phyloP scores from a whole-genome alignment of 64 coral and sea anemone species.

The Orbicella faveolata region DNA sequence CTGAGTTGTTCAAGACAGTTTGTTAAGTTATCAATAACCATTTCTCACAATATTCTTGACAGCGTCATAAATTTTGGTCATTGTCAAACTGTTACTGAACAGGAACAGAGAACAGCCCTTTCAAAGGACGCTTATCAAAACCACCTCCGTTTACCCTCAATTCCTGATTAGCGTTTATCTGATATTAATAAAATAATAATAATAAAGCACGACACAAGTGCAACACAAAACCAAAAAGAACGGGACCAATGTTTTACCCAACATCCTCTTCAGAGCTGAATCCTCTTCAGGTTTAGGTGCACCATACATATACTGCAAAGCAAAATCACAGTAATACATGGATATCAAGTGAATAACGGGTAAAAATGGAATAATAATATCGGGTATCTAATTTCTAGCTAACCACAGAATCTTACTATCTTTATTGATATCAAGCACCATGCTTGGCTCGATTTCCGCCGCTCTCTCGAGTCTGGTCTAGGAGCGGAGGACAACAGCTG shows the following conservation, averaged over 20 bases:
- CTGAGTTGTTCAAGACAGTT: too few relatives aligned
- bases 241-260: not conserved
- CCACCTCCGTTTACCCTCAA: too few relatives aligned
- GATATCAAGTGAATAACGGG: not conserved
- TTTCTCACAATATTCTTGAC: not conserved
- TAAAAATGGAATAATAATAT: not conserved
- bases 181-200: too few relatives aligned
- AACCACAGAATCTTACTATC: not conserved
- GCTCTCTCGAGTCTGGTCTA: not conserved
- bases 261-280: conserved; percentile 28
- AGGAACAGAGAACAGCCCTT: too few relatives aligned
- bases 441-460: not conserved
- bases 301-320: conserved; percentile 3
- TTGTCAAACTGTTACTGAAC: too few relatives aligned
- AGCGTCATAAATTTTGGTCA: not conserved
- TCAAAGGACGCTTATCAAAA: too few relatives aligned
- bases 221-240: not conserved
- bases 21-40: not conserved
- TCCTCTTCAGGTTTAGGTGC: conserved; percentile 22
- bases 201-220: too few relatives aligned
- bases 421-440: not conserved
- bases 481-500: too few relatives aligned
- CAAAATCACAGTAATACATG: not conserved
- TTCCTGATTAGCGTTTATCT: too few relatives aligned
- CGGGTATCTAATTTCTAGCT: not conserved